Evolutionary conservation across 2,888 invertebrate species (phyloP).

Genomic region (Ochropleura leucogaster): DNA sequence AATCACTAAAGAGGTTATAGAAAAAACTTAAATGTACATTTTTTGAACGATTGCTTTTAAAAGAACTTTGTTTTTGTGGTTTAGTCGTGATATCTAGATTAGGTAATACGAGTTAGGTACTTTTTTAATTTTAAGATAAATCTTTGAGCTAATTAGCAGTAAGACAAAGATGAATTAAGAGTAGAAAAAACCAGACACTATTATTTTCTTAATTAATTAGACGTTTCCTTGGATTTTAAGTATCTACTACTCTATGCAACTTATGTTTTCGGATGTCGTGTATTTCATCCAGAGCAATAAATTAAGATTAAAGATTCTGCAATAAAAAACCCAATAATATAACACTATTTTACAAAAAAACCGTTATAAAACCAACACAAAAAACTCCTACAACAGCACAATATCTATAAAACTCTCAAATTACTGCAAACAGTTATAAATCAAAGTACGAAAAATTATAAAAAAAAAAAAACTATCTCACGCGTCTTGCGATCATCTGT

Average conservation of each 20-base stretch:
- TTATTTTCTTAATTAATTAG: neutral
- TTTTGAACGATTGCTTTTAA: conserved; percentile 52
- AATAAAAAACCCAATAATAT: conserved; percentile 65
- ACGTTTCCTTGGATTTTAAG: neutral
- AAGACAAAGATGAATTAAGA: neutral
- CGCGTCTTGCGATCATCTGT: conserved; percentile 85
- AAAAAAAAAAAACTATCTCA: conserved; percentile 88
- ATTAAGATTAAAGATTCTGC: conserved; percentile 16
- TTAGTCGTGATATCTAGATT: conserved; percentile 54
- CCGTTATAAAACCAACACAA: conserved; percentile 83
- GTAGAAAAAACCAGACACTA: neutral
- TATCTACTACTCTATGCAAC: too few relatives aligned
- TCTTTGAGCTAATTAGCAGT: neutral
- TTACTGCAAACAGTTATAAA: conserved; percentile 90
- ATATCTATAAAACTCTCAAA: conserved; percentile 88
- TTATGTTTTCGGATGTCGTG: rapidly evolving
- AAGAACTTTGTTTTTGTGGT: conserved; percentile 41
- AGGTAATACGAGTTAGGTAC: conserved; percentile 19
- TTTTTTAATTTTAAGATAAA: neutral
- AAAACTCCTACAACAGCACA: conserved; percentile 79
- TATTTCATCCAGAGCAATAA: conserved; percentile 7
- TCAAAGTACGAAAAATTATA: conserved; percentile 78
- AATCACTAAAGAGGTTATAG: conserved; percentile 54
- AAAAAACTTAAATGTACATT: conserved; percentile 51
- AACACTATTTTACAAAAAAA: conserved; percentile 70